Base-by-base conservation (phyloP, 2,113 vertebrate genomes). In the Clarias gariepinus region DNA sequence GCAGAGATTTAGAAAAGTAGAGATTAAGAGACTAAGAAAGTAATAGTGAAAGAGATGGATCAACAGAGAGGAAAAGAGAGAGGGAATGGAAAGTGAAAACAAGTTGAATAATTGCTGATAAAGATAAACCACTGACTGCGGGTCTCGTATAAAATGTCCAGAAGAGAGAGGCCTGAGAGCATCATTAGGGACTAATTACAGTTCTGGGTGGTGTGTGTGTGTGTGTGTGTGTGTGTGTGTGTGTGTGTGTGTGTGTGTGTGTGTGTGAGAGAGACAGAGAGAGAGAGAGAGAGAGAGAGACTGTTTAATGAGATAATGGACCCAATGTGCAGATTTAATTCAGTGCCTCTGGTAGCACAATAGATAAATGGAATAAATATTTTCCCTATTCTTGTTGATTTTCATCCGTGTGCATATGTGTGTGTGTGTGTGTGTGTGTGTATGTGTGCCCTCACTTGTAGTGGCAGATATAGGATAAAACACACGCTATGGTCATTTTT, bases 181-280 rank as follows among this genome's bases (percentile, higher is more conserved):
- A 71, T 80, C 85, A 81, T 86, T 81, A 81, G 61, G 13, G n/a
- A 68, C 52, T 86, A 86, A 86, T 86, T 81, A 86, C 19, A 69
- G 25, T 81, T 36, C 64, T 81, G 16, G 71, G 1, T 76, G 71
- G 36, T 60, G 55, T 28, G 82, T 71, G 18, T 16, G 28, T n/a
- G 15, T 68, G 63, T 68, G 41, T 53, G 55, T 74, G 83, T 41
- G 55, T 84, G 82, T 84, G 68, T 84, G 82, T 60, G 68, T 84
- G 69, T 74, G 53, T 41, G 36, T 74, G 83, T 84, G 55, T 74
- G 81, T 52, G 36, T n/a, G n/a, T n/a, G n/a, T n/a, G n/a, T n/a
- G n/a, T n/a, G n/a, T n/a, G n/a, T n/a, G n/a, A n/a, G n/a, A n/a
- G 33, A 30, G 12, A 30, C 13, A 21, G 33, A 28, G 68, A 12